phyloP scores from a whole-genome alignment of 2,797 vertebrate genomes.

The Typhlichthys subterraneus region DNA sequence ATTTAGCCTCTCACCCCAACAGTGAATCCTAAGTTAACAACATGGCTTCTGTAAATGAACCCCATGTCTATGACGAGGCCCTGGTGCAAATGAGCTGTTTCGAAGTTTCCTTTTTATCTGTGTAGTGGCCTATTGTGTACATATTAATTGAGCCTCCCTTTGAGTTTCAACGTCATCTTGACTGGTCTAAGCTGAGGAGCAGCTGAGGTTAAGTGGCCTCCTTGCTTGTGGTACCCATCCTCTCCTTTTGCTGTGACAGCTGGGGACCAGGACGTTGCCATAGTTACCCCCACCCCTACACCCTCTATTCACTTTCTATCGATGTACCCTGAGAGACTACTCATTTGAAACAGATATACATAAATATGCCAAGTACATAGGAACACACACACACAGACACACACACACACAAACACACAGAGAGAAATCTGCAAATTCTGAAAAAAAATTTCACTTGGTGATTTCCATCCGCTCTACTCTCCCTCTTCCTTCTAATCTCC shows the following conservation, averaged over 20 bases:
- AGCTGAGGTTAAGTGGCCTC: conserved; percentile 84
- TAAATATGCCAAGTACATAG: conserved; percentile 13
- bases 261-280: conserved; percentile 81
- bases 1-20: conserved; percentile 51
- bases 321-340: conserved; percentile 62
- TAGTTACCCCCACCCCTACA: conserved; percentile 69
- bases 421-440: neutral
- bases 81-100: conserved; percentile 51
- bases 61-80: conserved; percentile 54
- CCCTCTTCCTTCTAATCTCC: neutral
- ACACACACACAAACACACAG: no score
- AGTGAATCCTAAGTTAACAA: conserved; percentile 54
- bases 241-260: conserved; percentile 77
- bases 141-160: conserved; percentile 79
- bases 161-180: conserved; percentile 79
- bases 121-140: conserved; percentile 67
- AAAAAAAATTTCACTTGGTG: neutral
- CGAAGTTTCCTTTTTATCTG: conserved; percentile 69
- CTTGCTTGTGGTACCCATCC: conserved; percentile 77
- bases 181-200: conserved; percentile 83
- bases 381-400: no score
- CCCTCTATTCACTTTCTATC: conserved; percentile 23
- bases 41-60: conserved; percentile 55
- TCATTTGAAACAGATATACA: conserved; percentile 71
- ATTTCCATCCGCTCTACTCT: conserved; percentile 5